Base-by-base conservation (phyloP, 2,113 vertebrate genomes). In the Cnemophilus loriae region DNA sequence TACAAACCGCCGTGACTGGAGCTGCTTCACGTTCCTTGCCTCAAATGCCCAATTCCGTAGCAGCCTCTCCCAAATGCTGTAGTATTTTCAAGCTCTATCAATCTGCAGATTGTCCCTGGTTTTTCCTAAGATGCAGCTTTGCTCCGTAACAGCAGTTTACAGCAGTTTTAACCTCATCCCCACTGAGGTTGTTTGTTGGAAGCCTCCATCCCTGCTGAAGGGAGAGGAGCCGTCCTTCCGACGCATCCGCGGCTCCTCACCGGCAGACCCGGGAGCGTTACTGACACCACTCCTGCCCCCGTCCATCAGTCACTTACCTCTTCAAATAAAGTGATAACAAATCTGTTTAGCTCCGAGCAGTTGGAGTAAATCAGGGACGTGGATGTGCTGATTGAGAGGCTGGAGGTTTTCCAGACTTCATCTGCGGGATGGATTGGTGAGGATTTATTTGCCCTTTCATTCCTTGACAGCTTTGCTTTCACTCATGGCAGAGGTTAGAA, bases 221-320 rank as follows among this genome's bases (percentile, higher is more conserved):
- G 35, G 42, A 61, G 52, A 23, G 67, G 9, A 24, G 52, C 60
- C 0, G 1, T 69, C 0, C 0, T 23, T 65, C 42, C 1, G 3
- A 28, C 39, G 26, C 19, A 70, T 20, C 33, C 0, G 0, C 3
- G 8, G 79, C 27, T 60, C 73, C 73, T 82, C 65, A 4, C 10
- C 0, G 0, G 15, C 60, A 87, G 30, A 11, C 12, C 8, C 13
- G 3, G 68, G 41, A 9, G 69, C 2, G 0, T 13, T 52, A 2
- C 16, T 19, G 80, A 5, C 7, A 7, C 5, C 15, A 7, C 49
- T 85, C 24, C 7, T 84, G 57, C 37, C 57, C 60, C 32, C 49
- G 37, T 68, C 84, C 84, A 16, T 76, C 74, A 57, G 13, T 39
- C 85, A 37, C 50, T 74, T 4, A 46, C 32, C 84, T 85, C 65